A percentile compares a stretch with the other conserved stretches of the same genome.
Evolutionary conservation across 2,888 invertebrate species (phyloP).

Genomic region (Slavum lentiscoides): DNA sequence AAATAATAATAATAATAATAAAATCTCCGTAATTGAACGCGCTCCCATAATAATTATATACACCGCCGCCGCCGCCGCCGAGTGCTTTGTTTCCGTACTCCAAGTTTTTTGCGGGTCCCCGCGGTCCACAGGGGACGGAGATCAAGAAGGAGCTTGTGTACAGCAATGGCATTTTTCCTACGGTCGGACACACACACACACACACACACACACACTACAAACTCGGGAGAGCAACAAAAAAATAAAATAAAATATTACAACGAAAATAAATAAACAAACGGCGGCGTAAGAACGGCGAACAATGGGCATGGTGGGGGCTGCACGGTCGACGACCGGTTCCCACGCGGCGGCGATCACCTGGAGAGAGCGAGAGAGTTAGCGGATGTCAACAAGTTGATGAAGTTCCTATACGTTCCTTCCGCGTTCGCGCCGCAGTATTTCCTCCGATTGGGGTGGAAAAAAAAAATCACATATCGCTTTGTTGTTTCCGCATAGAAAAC

Average conservation of each 20-base stretch:
- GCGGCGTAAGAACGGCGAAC: no score
- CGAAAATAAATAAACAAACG: slow-evolving; percentile 10
- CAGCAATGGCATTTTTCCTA: slow-evolving; percentile 30
- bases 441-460: slow-evolving; percentile 38
- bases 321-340: slow-evolving; percentile 23
- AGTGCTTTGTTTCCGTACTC: slow-evolving; percentile 22
- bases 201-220: no score
- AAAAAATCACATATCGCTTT: not conserved
- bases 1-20: no score
- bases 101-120: slow-evolving; percentile 2
- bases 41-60: slow-evolving; percentile 29
- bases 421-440: slow-evolving; percentile 23
- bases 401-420: slow-evolving; percentile 35
- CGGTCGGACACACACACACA: not conserved
- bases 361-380: not conserved
- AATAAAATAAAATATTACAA: not conserved
- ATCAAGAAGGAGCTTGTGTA: not conserved
- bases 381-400: slow-evolving; percentile 49
- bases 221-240: no score
- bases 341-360: slow-evolving; percentile 49
- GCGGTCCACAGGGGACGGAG: not conserved
- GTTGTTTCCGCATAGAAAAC: slow-evolving; percentile 10
- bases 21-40: slow-evolving; percentile 26
- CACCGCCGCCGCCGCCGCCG: not conserved
- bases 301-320: not conserved